Evolutionary conservation across 2,113 vertebrate genomes (phyloP).

Genomic region (Noturus placidus): DNA sequence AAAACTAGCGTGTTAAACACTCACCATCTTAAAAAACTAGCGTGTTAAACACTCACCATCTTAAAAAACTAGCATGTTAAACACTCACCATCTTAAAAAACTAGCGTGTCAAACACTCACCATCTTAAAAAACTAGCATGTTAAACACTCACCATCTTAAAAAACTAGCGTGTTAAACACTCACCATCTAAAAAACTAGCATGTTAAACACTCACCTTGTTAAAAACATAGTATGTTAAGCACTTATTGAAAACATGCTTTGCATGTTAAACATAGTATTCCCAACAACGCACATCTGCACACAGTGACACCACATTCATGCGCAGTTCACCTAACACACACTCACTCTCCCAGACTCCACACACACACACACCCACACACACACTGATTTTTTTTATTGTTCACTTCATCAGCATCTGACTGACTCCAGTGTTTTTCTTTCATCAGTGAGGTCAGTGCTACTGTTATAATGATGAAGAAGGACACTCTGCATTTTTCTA

Average conservation of each 20-base stretch:
- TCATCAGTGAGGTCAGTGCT: constrained; percentile 29
- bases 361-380: not conserved
- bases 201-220: not conserved
- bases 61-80: not conserved
- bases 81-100: not conserved
- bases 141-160: not conserved
- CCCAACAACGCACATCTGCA: not conserved
- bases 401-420: not conserved
- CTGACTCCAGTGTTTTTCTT: not conserved
- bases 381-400: not conserved
- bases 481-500: constrained; percentile 15
- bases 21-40: not conserved
- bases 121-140: not conserved
- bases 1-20: not conserved
- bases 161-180: not conserved
- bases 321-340: not conserved
- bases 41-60: not conserved
- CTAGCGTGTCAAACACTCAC: not conserved
- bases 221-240: not conserved
- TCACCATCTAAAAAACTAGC: not conserved
- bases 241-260: no score
- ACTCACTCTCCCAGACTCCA: not conserved
- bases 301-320: constrained; percentile 2
- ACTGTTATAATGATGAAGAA: constrained; percentile 15
- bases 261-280: not conserved